Evolutionary conservation across 1,140 invertebrate species (phyloP).

Genomic region (Psilanteris sp.): DNA sequence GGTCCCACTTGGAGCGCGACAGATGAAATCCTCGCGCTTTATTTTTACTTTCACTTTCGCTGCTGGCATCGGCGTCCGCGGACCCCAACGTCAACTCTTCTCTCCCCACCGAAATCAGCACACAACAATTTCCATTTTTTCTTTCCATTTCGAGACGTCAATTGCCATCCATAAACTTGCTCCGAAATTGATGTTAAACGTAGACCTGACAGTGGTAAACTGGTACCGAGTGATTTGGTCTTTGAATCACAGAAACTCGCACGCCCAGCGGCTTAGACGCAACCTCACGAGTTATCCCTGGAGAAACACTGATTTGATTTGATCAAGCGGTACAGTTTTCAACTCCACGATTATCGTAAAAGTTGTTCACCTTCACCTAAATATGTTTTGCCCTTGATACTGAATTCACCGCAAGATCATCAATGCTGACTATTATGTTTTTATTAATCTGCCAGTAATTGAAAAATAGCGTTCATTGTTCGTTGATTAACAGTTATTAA

Average conservation of each 20-base stretch:
- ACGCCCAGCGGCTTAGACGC: not conserved
- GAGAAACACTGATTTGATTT: constrained; percentile 38
- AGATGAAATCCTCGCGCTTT: constrained; percentile 83
- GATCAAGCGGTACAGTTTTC: constrained; percentile 32
- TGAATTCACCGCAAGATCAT: constrained; percentile 57
- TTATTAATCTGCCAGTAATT: too few species aligned
- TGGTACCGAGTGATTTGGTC: too few species aligned
- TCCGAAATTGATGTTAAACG: too few species aligned
- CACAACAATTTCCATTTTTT: constrained; percentile 17
- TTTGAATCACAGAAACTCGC: too few species aligned
- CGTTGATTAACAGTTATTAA: too few species aligned
- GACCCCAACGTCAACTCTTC: constrained; percentile 58
- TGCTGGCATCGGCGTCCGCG: not conserved
- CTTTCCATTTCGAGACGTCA: constrained; percentile 7
- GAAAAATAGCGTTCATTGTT: too few species aligned
- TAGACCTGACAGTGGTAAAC: too few species aligned
- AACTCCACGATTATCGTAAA: constrained; percentile 64
- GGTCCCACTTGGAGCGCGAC: constrained; percentile 85
- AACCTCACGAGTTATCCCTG: constrained; percentile 6
- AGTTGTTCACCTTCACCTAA: constrained; percentile 76
- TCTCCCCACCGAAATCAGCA: constrained; percentile 60
- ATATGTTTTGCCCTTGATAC: constrained; percentile 71
- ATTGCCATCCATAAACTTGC: too few species aligned
- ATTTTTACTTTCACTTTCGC: constrained; percentile 39
- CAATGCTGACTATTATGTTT: too few species aligned